Conservation (phyloP, 2,113 vertebrate genomes). For the Platysteira castanea region DNA sequence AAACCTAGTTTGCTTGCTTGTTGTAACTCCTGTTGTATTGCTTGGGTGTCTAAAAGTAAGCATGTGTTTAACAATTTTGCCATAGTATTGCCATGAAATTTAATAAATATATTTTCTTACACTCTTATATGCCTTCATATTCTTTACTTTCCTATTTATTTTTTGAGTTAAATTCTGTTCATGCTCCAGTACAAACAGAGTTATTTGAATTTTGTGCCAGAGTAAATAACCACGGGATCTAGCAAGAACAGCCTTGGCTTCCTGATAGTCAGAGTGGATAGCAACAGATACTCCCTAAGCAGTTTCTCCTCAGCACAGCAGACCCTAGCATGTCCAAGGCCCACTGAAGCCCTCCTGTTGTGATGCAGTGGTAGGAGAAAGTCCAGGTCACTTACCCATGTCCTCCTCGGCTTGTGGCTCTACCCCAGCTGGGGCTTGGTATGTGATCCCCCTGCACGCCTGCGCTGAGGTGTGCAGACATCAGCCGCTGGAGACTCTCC, state of each 20-base stretch:
- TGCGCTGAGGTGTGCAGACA: neutral
- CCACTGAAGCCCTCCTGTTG: neutral
- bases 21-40: conserved; percentile 67
- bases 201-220: neutral
- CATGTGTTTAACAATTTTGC: conserved; percentile 78
- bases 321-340: rapidly evolving
- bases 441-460: rapidly evolving
- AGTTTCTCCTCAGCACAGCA: neutral
- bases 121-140: conserved; percentile 21
- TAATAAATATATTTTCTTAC: conserved; percentile 86
- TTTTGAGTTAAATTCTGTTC: conserved; percentile 11
- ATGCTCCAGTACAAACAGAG: neutral
- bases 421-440: neutral
- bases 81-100: conserved; percentile 74
- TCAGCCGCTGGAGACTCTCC: neutral
- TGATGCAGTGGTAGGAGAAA: neutral
- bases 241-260: neutral
- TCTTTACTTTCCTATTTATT: conserved; percentile 16
- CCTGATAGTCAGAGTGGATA: neutral
- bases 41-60: conserved; percentile 72
- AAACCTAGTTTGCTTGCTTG: conserved; percentile 70
- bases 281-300: neutral
- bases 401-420: neutral
- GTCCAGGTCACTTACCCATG: neutral
- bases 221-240: neutral